Evolutionary conservation across 1,140 invertebrate species (phyloP), one percentile per base, ranked within the genome.

Genomic region (Aphaenogaster floridana): DNA sequence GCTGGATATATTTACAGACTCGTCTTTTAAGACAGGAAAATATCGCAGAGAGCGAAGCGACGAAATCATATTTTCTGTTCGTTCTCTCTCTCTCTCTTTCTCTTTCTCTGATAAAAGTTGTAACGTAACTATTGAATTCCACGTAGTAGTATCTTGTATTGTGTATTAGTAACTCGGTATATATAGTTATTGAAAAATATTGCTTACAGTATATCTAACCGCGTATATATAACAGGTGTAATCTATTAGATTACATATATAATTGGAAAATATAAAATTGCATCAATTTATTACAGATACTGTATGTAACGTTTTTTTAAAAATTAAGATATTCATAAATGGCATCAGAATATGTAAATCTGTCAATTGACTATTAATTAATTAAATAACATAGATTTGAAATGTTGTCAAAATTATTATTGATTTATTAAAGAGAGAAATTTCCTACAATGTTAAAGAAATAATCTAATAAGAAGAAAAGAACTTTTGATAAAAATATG

Each of bases 1-100:
- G 59, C 45, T 36, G 77, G 21, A 79, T 79, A 79, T 79, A 79
- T 66, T 79, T 66, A 79, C 45, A 52, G 61, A 66, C 77, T 79
- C 7, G 42, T 79, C 34, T 66, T 79, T 66, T 66, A 79, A 79
- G 77, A 79, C 34, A 66, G 28, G 61, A 50, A 79, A 64, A 66
- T 66, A 57, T 76, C 2, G 52, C 17, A 36, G 59, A 17, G 11
- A 79, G 6, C 17, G 9, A 39, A 50, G 45, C 77, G 42, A 66
- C 45, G 42, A 79, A 79, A 79, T 79, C 59, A 64, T 36, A 79
- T 79, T 64, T 50, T 17, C 34, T 39, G 34, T 39, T 76, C 11
- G n/a, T n/a, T 39, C 5, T 36, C 4, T 76, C 36, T 59, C 36
- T 45, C 42, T 45, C 42, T 3, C 42, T 45, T 8, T 45, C 21